phyloP scores from a whole-genome alignment of 2,888 invertebrate species.

The Octodonta nipae region DNA sequence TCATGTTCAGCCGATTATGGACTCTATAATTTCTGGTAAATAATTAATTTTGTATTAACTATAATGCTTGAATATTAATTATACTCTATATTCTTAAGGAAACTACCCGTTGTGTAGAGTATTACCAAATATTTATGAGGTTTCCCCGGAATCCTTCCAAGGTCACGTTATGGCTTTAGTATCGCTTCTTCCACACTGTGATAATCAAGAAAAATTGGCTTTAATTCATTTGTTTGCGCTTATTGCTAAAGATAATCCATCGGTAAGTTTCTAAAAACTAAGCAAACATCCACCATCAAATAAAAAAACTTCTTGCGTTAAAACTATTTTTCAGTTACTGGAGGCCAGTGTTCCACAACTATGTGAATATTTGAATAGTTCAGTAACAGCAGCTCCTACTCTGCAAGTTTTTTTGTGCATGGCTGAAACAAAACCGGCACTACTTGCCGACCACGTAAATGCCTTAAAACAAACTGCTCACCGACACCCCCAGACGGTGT shows the following conservation, averaged over 20 bases:
- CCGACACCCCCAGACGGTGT: conserved; percentile 49
- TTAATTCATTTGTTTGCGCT: conserved; percentile 69
- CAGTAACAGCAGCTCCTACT: conserved; percentile 48
- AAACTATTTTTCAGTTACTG: conserved; percentile 50
- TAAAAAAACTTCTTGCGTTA: too few species aligned
- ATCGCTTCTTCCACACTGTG: conserved; percentile 66
- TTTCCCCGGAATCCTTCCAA: conserved; percentile 73
- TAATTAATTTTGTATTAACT: conserved; percentile 2
- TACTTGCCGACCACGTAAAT: conserved; percentile 57
- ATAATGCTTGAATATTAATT: too few species aligned
- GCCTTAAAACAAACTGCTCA: conserved; percentile 56
- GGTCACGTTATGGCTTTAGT: conserved; percentile 74
- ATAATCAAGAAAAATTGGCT: conserved; percentile 73
- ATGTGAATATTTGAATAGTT: conserved; percentile 56
- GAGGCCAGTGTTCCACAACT: conserved; percentile 72
- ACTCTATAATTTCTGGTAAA: conserved; percentile 72
- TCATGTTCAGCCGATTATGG: conserved; percentile 80
- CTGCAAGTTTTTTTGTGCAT: conserved; percentile 64
- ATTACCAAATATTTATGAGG: conserved; percentile 78
- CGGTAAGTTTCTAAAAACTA: conserved; percentile 38
- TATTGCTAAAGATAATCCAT: conserved; percentile 68
- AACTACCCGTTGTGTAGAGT: conserved; percentile 81
- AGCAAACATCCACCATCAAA: background rate
- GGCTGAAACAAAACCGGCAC: conserved; percentile 53
- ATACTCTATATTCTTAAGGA: conserved; percentile 54